phyloP scores from a whole-genome alignment of 2,888 invertebrate genomes.

The Apoda limacodes region DNA sequence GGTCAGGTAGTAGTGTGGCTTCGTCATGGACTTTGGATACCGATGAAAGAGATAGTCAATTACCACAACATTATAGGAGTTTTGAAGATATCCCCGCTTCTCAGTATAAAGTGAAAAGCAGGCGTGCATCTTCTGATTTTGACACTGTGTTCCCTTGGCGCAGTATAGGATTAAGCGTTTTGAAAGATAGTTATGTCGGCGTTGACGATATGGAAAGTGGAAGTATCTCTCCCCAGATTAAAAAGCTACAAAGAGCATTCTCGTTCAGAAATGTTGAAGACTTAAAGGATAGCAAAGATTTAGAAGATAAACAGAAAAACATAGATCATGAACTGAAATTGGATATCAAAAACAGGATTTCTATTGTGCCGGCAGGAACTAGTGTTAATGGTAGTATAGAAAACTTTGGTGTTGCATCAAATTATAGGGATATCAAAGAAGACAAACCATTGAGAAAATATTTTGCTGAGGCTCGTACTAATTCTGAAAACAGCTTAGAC shows the following conservation, averaged over 20 bases:
- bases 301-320: conserved; percentile 20
- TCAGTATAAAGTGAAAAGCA: conserved; percentile 45
- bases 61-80: conserved; percentile 37
- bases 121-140: conserved; percentile 47
- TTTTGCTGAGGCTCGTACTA: conserved; percentile 25
- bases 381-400: too few species aligned
- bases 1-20: conserved; percentile 32
- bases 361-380: too few species aligned
- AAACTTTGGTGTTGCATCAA: not conserved
- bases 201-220: conserved; percentile 31
- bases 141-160: conserved; percentile 27
- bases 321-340: not conserved
- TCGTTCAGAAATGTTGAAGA: conserved; percentile 32
- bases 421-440: not conserved
- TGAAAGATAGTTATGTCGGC: conserved; percentile 45
- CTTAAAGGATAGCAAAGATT: conserved; percentile 22
- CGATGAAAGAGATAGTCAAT: conserved; percentile 26
- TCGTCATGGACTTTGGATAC: conserved; percentile 45
- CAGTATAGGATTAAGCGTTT: conserved; percentile 33
- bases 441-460: not conserved
- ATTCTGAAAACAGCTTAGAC: conserved; percentile 22
- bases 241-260: conserved; percentile 41
- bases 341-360: not conserved
- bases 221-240: conserved; percentile 40
- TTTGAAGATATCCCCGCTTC: conserved; percentile 58